These are phyloP conservation scores for Lepidonotus clava DNA, from an alignment of 2,888 invertebrate species.

Conservation along the genomic window DNA sequence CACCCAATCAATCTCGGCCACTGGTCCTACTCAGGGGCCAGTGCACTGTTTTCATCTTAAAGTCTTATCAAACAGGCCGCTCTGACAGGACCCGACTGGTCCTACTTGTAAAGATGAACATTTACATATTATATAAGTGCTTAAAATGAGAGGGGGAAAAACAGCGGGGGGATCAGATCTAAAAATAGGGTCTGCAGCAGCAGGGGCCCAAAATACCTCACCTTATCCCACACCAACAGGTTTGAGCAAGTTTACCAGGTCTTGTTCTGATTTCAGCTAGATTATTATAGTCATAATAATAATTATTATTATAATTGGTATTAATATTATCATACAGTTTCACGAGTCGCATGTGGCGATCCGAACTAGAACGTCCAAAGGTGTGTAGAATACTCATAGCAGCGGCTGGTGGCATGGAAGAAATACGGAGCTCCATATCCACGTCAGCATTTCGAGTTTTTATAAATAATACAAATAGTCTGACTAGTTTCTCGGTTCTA, in stretches of 20 bases:
- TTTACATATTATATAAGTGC: neutral
- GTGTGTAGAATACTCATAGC: constrained; percentile 48
- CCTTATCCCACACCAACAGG: constrained; percentile 25
- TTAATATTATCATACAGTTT: neutral
- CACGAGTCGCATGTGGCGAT: neutral
- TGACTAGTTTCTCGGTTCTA: constrained; percentile 44
- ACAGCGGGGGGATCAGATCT: neutral
- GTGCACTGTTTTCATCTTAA: neutral
- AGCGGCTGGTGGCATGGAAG: constrained; percentile 52
- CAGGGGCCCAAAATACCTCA: neutral
- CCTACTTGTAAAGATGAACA: neutral
- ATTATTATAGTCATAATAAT: constrained; percentile 27
- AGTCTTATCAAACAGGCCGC: too few species aligned
- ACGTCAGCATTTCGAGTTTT: constrained; percentile 33
- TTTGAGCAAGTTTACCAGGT: constrained; percentile 36
- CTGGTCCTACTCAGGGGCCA: neutral
- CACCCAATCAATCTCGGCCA: too few species aligned
- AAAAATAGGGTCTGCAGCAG: neutral
- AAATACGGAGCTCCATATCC: constrained; percentile 36
- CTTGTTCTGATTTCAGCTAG: constrained; percentile 1
- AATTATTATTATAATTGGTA: constrained; percentile 25
- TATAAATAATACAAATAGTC: constrained; percentile 51
- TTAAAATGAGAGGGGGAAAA: neutral
- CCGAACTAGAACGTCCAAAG: neutral
- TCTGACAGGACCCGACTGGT: neutral